Conservation (phyloP, 2,888 invertebrate species). For the Labia minor region DNA sequence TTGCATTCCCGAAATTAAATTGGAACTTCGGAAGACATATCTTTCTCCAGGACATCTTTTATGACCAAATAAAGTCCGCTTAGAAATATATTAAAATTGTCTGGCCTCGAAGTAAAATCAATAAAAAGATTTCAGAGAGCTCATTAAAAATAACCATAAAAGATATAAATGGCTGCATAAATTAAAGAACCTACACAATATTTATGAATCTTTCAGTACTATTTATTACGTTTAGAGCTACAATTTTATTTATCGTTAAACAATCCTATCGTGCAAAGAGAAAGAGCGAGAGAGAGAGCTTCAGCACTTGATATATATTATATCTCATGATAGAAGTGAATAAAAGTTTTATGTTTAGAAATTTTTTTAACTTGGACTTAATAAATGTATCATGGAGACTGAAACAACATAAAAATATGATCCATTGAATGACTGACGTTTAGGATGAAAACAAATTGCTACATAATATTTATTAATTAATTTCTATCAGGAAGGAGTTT, state of each 20-base stretch:
- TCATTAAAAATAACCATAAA: background rate
- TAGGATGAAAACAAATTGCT: background rate
- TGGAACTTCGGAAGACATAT: background rate
- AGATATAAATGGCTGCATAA: background rate
- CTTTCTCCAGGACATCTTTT: background rate
- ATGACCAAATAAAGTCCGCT: background rate
- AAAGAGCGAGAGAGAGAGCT: too few species aligned
- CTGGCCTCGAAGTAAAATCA: background rate
- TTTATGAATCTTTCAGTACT: background rate
- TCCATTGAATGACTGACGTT: background rate
- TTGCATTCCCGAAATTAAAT: background rate
- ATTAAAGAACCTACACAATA: background rate
- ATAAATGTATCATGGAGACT: background rate
- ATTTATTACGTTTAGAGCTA: background rate
- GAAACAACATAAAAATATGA: background rate
- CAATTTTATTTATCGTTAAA: background rate
- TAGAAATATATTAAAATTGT: background rate
- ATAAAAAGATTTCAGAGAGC: background rate
- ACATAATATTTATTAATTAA: background rate
- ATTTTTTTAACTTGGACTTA: background rate
- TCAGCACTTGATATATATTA: background rate
- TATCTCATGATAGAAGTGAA: background rate
- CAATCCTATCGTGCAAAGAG: background rate
- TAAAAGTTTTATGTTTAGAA: background rate
- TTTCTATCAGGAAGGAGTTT: background rate